Evolutionary conservation across 2,888 invertebrate genomes (phyloP).

Genomic region (Hydropsyche betteni): DNA sequence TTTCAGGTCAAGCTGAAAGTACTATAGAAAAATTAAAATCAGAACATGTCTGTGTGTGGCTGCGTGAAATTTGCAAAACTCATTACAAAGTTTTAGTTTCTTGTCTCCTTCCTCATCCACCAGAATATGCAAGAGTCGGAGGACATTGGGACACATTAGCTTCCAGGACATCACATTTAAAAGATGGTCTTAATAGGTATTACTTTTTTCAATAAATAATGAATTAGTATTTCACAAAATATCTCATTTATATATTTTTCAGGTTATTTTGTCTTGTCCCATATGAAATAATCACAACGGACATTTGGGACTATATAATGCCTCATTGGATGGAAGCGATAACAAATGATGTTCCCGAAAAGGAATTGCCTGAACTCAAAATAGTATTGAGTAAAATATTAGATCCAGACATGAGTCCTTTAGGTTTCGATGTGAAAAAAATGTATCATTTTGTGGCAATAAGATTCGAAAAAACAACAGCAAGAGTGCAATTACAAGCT

Average conservation of each 20-base stretch:
- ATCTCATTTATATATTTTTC: conserved; percentile 40
- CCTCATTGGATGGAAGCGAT: conserved; percentile 99
- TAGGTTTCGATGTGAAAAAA: conserved; percentile 93
- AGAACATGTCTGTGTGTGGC: conserved; percentile 93
- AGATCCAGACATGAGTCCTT: conserved; percentile 94
- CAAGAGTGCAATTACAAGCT: conserved; percentile 87
- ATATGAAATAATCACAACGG: conserved; percentile 95
- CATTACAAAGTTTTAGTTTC: conserved; percentile 92
- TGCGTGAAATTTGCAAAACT: conserved; percentile 81
- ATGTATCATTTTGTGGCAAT: conserved; percentile 94
- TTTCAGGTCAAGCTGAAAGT: conserved; percentile 78
- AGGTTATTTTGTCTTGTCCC: conserved; percentile 95
- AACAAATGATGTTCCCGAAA: conserved; percentile 88
- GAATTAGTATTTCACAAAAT: not conserved
- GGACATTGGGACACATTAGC: conserved; percentile 95
- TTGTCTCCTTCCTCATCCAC: conserved; percentile 94
- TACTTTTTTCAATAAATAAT: not conserved
- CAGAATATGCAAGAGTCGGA: conserved; percentile 93
- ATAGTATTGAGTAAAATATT: conserved; percentile 90
- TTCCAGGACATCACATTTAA: conserved; percentile 87
- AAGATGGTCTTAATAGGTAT: conserved; percentile 87
- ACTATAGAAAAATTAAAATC: conserved; percentile 91
- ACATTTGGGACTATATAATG: conserved; percentile 99
- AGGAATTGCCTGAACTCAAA: conserved; percentile 85
- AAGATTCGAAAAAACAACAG: conserved; percentile 81